Percentiles rank a stretch among this genome's conserved stretches.
These are phyloP conservation scores for Poicephalus meyeri DNA, from an alignment of 2,113 vertebrate genomes.

Conservation along the genomic window DNA sequence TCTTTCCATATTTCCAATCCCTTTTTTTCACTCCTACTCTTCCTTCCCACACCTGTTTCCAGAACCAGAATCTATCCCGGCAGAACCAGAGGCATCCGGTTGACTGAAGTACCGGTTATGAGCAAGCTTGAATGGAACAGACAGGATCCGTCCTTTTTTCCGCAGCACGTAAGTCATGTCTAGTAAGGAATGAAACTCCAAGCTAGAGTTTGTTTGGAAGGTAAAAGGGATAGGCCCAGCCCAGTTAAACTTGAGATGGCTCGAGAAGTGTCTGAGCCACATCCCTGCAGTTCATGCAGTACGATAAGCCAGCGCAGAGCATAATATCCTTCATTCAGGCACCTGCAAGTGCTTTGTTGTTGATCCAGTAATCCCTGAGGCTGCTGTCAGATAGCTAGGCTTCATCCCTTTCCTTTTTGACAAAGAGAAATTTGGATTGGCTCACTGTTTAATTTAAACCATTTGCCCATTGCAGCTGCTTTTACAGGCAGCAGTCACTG, in stretches of 20 bases:
- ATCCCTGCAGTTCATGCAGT: conserved; percentile 16
- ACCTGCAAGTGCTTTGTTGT: conserved; percentile 56
- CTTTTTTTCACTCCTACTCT: background rate
- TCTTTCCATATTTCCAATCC: background rate
- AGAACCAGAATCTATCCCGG: background rate
- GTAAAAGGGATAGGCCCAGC: conserved; percentile 35
- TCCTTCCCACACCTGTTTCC: conserved; percentile 3
- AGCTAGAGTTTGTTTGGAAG: conserved; percentile 36
- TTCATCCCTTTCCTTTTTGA: conserved; percentile 7
- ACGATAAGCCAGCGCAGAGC: conserved; percentile 11
- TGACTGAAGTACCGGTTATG: background rate
- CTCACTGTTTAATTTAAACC: conserved; percentile 52
- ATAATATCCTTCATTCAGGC: background rate
- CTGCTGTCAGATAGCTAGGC: background rate
- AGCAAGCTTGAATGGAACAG: conserved; percentile 24
- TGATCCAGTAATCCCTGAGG: background rate
- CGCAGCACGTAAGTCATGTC: conserved; percentile 23
- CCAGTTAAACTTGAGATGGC: conserved; percentile 50
- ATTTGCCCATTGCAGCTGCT: conserved; percentile 17
- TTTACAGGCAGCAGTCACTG: background rate
- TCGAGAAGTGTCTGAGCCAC: conserved; percentile 42
- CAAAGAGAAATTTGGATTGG: conserved; percentile 25
- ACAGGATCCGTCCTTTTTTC: conserved; percentile 14
- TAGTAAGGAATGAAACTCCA: background rate
- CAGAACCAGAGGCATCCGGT: background rate